These are phyloP conservation scores for Hydractinia symbiolongicarpus DNA, from an alignment of 30 jellyfish, hydroid and myxozoan species.

Conservation along the genomic window DNA sequence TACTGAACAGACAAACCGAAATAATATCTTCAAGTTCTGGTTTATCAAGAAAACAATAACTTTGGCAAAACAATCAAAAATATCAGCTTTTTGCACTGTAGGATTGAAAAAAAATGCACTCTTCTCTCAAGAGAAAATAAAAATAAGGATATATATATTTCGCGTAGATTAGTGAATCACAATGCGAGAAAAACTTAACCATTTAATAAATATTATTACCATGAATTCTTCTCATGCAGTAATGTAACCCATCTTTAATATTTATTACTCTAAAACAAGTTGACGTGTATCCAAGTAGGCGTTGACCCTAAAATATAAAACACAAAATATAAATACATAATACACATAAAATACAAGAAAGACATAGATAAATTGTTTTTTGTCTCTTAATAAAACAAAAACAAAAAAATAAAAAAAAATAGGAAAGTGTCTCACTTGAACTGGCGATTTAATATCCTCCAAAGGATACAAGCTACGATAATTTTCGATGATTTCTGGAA, in stretches of 20 bases:
- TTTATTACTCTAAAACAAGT: slow-evolving; percentile 71
- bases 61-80: no score
- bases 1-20: no score
- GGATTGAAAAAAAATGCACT: no score
- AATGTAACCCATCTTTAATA: slow-evolving; percentile 79
- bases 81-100: no score
- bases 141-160: no score
- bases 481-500: slow-evolving; percentile 72
- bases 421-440: slow-evolving; percentile 32
- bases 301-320: slow-evolving; percentile 45
- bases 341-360: not conserved
- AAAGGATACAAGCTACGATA: slow-evolving; percentile 62
- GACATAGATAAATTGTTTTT: not conserved
- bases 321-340: not conserved
- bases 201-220: slow-evolving; percentile 32
- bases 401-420: slow-evolving; percentile 1
- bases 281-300: slow-evolving; percentile 48
- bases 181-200: no score
- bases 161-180: no score
- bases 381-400: no score
- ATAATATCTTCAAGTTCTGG: no score
- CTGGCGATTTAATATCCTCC: slow-evolving; percentile 51
- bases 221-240: slow-evolving; percentile 81
- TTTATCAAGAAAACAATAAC: no score
- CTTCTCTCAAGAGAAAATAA: no score